Evolutionary conservation across 2,797 vertebrate genomes (phyloP), one percentile per base, ranked within the genome.

Genomic region (Pseudomugil gertrudae): DNA sequence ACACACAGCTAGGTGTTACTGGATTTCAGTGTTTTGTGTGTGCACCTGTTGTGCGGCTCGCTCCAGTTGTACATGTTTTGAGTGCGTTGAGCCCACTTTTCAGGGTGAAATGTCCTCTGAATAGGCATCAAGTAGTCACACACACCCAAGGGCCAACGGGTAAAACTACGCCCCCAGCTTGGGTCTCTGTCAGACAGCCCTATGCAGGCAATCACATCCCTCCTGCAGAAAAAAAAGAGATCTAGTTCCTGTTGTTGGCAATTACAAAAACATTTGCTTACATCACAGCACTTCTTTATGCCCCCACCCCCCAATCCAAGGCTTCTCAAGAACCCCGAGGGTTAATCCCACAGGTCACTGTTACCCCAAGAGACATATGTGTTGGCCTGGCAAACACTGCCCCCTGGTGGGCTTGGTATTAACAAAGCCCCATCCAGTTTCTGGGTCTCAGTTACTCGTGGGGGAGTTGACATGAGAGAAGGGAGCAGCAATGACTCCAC

Each of bases 11-110:
- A 19, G 23, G 55, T 9, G n/a, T 8, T 35, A 36, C 29, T 19
- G 26, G 19, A 21, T 47, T 27, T 66, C 36, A 13, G 23, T 57
- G 55, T 47, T n/a, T 40, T 45, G 9, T 21, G 30, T 36, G 62
- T 48, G 69, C 78, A 95, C 94, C 93, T 92, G 89, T 93, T 74
- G 74, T 95, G 84, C 43, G 92, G 87, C 81, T 96, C 95, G 2
- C 92, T 98, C 98, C 98, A 99, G 86, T 97, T 97, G 80, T 99
- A 99, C 75, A 99, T 85, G 66, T 92, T 90, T 65, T 77, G 93
- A 7, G 98, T 98, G 55, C 72, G 94, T 5, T 0, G 69, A 67
- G 93, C 92, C 98, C 97, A 99, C 32, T 93, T 87, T 56, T 90
- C 93, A 2, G 98, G 96, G 85, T 95, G 88, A 85, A 99, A 96